A percentile compares a stretch with the other conserved stretches of the same genome.
These are phyloP conservation scores for Raja brachyura DNA, from an alignment of 2,113 vertebrate genomes.

Conservation along the genomic window DNA sequence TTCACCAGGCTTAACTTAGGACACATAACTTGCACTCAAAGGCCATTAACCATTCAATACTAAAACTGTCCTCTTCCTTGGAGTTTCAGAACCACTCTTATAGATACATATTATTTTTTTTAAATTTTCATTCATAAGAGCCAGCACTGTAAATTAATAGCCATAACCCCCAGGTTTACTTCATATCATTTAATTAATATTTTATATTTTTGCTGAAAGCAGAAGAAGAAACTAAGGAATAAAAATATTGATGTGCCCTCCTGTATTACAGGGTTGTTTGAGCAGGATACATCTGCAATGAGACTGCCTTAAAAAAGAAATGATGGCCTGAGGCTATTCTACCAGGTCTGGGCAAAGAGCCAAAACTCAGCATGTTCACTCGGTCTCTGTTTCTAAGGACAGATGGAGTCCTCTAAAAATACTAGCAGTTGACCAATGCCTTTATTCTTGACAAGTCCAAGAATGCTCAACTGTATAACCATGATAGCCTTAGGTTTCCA, in stretches of 20 bases:
- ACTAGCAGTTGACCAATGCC: neutral
- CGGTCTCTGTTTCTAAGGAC: neutral
- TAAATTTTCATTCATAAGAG: neutral
- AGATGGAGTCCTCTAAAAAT: neutral
- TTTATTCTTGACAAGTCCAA: neutral
- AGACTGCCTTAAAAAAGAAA: neutral
- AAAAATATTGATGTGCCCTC: neutral
- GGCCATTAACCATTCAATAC: too few relatives aligned
- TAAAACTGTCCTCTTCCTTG: too few relatives aligned
- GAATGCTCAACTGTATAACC: neutral
- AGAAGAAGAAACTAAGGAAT: neutral
- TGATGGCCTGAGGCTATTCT: neutral
- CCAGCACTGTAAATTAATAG: neutral
- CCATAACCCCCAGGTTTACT: neutral
- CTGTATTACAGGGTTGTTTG: neutral
- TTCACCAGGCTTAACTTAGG: too few relatives aligned
- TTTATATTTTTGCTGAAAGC: neutral
- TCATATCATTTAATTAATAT: neutral
- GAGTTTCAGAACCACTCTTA: neutral
- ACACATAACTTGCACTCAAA: too few relatives aligned
- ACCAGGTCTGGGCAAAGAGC: neutral
- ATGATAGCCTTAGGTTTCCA: neutral
- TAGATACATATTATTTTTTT: neutral
- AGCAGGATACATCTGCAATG: neutral
- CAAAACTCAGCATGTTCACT: conserved; percentile 23